Conservation (phyloP, 2,888 invertebrate genomes). For the Pristionchus mayeri region DNA sequence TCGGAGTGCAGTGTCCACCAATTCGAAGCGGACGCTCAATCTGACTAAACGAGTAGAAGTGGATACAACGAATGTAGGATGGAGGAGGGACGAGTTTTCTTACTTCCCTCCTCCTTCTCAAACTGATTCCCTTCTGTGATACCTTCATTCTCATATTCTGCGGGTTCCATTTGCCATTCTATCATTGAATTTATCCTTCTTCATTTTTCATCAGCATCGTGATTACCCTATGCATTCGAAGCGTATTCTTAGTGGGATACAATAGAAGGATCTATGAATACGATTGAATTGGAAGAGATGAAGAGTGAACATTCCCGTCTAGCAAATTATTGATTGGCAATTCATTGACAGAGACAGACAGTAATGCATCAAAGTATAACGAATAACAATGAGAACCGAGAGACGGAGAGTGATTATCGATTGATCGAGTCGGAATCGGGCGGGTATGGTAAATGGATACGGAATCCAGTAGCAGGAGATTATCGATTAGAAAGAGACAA, state of each 20-base stretch:
- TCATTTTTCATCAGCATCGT: background rate
- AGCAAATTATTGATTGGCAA: conserved; percentile 34
- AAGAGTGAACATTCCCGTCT: conserved; percentile 20
- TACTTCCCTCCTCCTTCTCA: conserved; percentile 27
- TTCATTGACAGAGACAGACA: conserved; percentile 21
- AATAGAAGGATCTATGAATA: conserved; percentile 17
- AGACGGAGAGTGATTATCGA: conserved; percentile 27
- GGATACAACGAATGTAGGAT: conserved; percentile 20
- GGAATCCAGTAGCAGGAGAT: conserved; percentile 31
- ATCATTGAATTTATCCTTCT: conserved; percentile 1
- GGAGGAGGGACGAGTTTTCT: conserved; percentile 18
- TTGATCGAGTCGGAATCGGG: conserved; percentile 24
- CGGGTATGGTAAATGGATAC: conserved; percentile 31
- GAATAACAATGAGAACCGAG: conserved; percentile 35
- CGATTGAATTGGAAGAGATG: conserved; percentile 13
- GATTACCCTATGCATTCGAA: conserved; percentile 27
- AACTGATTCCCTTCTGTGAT: conserved; percentile 22
- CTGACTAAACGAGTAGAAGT: conserved; percentile 2
- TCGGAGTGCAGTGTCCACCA: conserved; percentile 10
- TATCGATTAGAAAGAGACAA: conserved; percentile 20
- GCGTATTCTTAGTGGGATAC: background rate
- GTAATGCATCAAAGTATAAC: conserved; percentile 20
- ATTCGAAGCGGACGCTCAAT: conserved; percentile 22
- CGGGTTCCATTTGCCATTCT: background rate
- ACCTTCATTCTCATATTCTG: background rate